Conservation (phyloP, 35 echinoderm and acorn worm genomes). For the Diadema setosum region DNA sequence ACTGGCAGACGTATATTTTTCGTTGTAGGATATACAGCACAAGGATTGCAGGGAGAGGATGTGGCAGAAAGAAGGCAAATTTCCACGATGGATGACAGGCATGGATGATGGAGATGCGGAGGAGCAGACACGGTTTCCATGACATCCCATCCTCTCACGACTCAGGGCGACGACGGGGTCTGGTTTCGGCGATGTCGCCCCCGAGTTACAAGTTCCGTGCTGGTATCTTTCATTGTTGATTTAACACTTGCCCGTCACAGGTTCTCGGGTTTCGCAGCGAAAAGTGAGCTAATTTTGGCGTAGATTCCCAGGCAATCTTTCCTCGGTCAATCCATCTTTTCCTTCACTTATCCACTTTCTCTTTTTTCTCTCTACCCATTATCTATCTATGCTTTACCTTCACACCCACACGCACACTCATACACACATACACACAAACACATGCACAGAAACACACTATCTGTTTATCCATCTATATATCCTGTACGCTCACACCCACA, state of each 20-base stretch:
- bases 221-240: slow-evolving; percentile 1
- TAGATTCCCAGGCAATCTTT: not conserved
- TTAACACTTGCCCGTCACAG: not conserved
- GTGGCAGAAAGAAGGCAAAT: not conserved
- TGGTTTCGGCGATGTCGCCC: not conserved
- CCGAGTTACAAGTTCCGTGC: not conserved
- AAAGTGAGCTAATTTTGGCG: not conserved
- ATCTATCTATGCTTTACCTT: no score
- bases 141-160: not conserved
- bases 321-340: not conserved
- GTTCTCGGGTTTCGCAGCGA: not conserved
- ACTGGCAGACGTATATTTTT: no score
- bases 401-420: no score
- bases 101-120: not conserved
- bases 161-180: not conserved
- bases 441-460: no score
- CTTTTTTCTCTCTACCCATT: not conserved
- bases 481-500: no score
- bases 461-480: no score
- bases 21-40: no score
- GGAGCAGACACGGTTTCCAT: not conserved
- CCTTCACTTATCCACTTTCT: not conserved
- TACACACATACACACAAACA: no score
- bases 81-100: not conserved
- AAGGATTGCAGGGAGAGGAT: not conserved